phyloP scores from a whole-genome alignment of 2,888 invertebrate species.

The Carterocephalus palaemon region DNA sequence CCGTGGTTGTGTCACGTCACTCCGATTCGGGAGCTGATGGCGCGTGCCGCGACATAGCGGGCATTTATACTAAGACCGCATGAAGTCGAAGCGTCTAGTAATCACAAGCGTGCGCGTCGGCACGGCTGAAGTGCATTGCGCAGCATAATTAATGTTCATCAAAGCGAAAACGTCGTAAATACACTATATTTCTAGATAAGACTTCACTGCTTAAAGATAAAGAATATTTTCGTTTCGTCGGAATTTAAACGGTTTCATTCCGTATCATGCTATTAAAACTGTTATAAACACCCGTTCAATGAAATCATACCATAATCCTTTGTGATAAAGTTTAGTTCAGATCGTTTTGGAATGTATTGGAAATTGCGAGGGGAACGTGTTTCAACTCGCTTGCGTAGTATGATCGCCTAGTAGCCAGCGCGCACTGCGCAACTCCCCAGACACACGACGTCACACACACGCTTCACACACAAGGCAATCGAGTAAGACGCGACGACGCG shows the following conservation, averaged over 20 bases:
- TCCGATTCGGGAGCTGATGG: constrained; percentile 54
- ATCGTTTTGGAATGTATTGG: constrained; percentile 18
- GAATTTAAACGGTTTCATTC: neutral
- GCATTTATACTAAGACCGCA: constrained; percentile 60
- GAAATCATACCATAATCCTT: neutral
- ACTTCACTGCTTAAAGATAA: neutral
- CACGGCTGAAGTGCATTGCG: constrained; percentile 12
- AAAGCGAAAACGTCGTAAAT: neutral
- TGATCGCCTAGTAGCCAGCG: constrained; percentile 69
- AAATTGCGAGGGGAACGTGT: constrained; percentile 51
- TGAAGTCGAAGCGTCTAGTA: constrained; percentile 33
- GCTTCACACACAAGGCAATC: constrained; percentile 37
- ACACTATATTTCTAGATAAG: neutral
- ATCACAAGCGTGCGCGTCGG: constrained; percentile 24
- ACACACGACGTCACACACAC: constrained; percentile 65
- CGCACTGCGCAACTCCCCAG: constrained; percentile 78
- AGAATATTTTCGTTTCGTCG: neutral
- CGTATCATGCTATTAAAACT: neutral
- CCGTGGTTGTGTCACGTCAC: neutral
- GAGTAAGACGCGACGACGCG: constrained; percentile 25
- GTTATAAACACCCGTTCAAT: constrained; percentile 1
- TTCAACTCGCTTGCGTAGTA: constrained; percentile 43
- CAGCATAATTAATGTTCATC: constrained; percentile 5
- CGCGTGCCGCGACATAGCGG: constrained; percentile 72
- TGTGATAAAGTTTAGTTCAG: constrained; percentile 34